Conservation (phyloP, 1,140 invertebrate species). For the Campoletis sonorensis region DNA sequence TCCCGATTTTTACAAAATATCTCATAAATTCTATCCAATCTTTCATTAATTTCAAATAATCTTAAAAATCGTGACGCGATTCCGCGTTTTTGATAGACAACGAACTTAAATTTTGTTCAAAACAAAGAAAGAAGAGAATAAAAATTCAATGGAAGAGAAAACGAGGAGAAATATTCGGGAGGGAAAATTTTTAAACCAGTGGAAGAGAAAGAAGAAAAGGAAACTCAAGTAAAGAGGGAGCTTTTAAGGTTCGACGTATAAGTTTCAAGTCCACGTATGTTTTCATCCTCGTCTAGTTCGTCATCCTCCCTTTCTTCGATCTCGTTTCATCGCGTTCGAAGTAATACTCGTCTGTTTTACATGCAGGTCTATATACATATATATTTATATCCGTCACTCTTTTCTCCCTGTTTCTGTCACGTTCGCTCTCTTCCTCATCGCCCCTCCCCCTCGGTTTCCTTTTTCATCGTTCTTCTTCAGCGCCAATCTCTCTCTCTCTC, state of each 20-base stretch:
- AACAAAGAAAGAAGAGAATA: too few species aligned
- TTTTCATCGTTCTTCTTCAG: background rate
- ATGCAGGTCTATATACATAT: background rate
- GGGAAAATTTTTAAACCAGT: too few species aligned
- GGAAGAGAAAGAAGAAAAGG: background rate
- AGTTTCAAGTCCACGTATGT: background rate
- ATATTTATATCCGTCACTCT: background rate
- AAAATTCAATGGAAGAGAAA: too few species aligned
- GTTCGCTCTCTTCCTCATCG: slow-evolving; percentile 1
- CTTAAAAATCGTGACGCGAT: background rate
- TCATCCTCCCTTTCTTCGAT: slow-evolving; percentile 4
- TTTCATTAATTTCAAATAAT: background rate
- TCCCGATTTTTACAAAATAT: too few species aligned
- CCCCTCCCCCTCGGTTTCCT: too few species aligned
- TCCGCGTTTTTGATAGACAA: background rate
- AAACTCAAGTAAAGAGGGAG: background rate
- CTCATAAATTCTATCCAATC: background rate
- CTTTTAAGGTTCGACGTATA: background rate
- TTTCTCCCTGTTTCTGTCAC: slow-evolving; percentile 10
- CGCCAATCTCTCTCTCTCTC: background rate
- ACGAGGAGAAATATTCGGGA: too few species aligned
- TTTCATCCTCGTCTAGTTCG: background rate
- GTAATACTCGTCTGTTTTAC: background rate
- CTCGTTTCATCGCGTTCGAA: slow-evolving; percentile 18
- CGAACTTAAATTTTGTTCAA: background rate